Base-by-base conservation (phyloP, 2,113 vertebrate species). In the Lepidothrix coronata region DNA sequence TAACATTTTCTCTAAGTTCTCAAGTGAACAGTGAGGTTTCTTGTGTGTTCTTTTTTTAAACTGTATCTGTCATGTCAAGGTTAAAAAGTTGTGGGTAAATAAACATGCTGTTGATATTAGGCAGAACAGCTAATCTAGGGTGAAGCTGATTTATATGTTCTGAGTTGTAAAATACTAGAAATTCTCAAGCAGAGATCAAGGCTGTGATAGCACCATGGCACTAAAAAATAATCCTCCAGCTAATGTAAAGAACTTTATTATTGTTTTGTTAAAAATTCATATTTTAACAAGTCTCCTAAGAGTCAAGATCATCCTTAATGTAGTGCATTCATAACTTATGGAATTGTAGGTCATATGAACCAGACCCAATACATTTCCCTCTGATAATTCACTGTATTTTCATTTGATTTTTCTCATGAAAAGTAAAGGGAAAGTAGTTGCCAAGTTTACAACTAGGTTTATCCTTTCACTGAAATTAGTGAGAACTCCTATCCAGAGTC, bases 41-140 rank as follows among this genome's bases (percentile, higher is more conserved):
- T 90, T 71, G 52, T 73, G 14, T n/a, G 51, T 71, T 91, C 51
- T 88, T 63, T 91, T 96, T 96, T 91, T 48, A 75, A 95, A 80
- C 51, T 63, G 8, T 83, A 82, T 91, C 93, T 95, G 54, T 88
- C 75, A 71, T 84, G 78, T 70, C 74, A 93, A 95, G 85, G 66
- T 96, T 95, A 96, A 96, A 95, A 93, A 94, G 39, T 39, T 97
- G 67, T 58, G 90, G 78, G 85, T 93, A 96, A 91, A 96, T 88
- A 95, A 96, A 96, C 83, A 83, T 44, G 9, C 14, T 75, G 79
- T 49, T 89, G 71, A n/a, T 83, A 91, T 85, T 25, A 71, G 75
- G 46, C 65, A 78, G 92, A 77, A 96, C 74, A 87, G 30, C 49
- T 97, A 89, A 94, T 93, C 93, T 96, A 82, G 41, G 76, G 24